Conservation (phyloP, 2,113 vertebrate species). For the Phycodurus eques region DNA sequence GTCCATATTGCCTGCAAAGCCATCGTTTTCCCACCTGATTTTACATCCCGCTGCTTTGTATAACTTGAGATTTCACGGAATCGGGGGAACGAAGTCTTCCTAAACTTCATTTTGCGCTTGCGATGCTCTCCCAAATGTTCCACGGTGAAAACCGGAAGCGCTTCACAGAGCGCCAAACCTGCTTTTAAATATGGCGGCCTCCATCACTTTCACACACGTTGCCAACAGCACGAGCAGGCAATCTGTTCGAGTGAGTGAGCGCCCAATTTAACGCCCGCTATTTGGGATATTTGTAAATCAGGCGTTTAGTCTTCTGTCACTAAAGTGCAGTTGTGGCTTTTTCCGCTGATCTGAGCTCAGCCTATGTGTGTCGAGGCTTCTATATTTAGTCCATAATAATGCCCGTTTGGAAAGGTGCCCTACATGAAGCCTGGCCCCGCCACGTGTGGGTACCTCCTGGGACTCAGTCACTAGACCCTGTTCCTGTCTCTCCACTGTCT, state of each 20-base stretch:
- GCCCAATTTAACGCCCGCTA: neutral
- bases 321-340: constrained; percentile 13
- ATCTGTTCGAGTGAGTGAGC: neutral
- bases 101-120: too few species aligned
- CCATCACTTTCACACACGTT: too few species aligned
- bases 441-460: constrained; percentile 43
- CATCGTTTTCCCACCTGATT: too few species aligned
- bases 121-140: too few species aligned
- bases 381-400: constrained; percentile 75
- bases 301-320: neutral
- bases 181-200: too few species aligned
- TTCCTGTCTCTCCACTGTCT: constrained; percentile 12
- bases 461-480: constrained; percentile 39
- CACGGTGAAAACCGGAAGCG: too few species aligned
- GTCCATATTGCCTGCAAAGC: too few species aligned
- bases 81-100: too few species aligned
- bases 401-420: constrained; percentile 71
- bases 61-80: too few species aligned
- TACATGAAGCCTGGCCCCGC: constrained; percentile 55
- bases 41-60: too few species aligned
- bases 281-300: neutral
- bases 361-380: constrained; percentile 64
- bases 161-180: too few species aligned
- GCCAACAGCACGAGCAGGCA: too few species aligned
- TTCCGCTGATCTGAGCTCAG: constrained; percentile 44